A percentile compares a stretch with the other conserved stretches of the same genome.
Conservation (phyloP, 2,797 vertebrate species). For the Toxotes lorentzi region DNA sequence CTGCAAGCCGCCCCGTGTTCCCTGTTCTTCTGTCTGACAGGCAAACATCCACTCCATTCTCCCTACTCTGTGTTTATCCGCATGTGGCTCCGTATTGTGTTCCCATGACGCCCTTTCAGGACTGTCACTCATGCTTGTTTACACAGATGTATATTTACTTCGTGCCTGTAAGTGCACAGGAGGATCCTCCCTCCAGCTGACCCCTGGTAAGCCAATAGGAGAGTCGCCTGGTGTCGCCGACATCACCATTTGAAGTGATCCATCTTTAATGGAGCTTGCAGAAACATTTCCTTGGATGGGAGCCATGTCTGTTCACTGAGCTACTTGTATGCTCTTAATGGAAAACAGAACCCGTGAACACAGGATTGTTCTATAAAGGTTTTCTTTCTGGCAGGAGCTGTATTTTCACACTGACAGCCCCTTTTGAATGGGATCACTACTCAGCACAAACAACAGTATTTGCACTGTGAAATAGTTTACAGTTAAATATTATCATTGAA, state of each 20-base stretch:
- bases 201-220: constrained; percentile 60
- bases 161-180: constrained; percentile 59
- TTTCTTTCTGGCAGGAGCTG: constrained; percentile 47
- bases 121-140: constrained; percentile 80
- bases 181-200: constrained; percentile 66
- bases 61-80: constrained; percentile 59
- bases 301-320: constrained; percentile 69
- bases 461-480: constrained; percentile 37
- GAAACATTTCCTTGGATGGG: constrained; percentile 68
- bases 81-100: constrained; percentile 60
- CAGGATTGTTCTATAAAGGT: constrained; percentile 41
- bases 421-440: constrained; percentile 35
- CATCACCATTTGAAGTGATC: constrained; percentile 77
- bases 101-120: constrained; percentile 46
- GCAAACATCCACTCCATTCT: constrained; percentile 63
- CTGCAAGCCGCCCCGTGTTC: constrained; percentile 58
- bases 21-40: constrained; percentile 68
- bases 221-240: constrained; percentile 64
- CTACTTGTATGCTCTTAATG: constrained; percentile 77
- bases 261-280: constrained; percentile 76
- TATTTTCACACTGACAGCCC: constrained; percentile 53
- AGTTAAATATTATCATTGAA: constrained; percentile 1
- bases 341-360: constrained; percentile 72
- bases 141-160: constrained; percentile 84
- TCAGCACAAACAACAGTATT: constrained; percentile 41